Conservation (phyloP, 2,797 vertebrate species). For the Artibeus jamaicensis region DNA sequence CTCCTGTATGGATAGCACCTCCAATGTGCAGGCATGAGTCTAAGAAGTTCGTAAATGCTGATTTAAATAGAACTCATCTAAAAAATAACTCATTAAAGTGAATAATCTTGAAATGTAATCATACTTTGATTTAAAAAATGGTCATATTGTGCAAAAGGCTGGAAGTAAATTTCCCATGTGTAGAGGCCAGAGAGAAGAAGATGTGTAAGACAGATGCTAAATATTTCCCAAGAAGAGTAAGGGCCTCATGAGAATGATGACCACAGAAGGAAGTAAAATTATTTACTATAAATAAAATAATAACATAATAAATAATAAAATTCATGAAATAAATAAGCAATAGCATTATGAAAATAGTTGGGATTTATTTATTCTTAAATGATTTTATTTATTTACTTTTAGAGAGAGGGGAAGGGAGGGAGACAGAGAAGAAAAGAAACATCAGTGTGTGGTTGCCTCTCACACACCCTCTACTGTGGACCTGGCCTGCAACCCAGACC, state of each 20-base stretch:
- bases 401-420: too few relatives aligned
- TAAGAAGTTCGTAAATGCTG: neutral
- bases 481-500: too few relatives aligned
- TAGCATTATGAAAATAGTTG: neutral
- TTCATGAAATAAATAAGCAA: neutral
- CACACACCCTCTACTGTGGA: too few relatives aligned
- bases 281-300: conserved; percentile 12
- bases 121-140: conserved; percentile 13
- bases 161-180: neutral
- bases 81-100: conserved; percentile 39
- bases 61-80: conserved; percentile 8
- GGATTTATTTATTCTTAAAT: neutral
- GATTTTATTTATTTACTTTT: too few relatives aligned
- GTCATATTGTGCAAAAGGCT: neutral
- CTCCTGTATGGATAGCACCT: neutral
- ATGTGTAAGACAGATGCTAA: neutral
- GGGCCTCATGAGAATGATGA: neutral
- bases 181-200: neutral
- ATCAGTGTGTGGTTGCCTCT: too few relatives aligned
- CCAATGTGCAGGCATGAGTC: neutral
- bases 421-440: too few relatives aligned
- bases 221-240: neutral
- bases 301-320: neutral
- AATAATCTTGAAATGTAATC: neutral
- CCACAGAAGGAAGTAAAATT: neutral